Percentiles rank a stretch among this genome's conserved stretches.
Conservation (phyloP, 2,888 invertebrate species). For the Eristalis tenax region DNA sequence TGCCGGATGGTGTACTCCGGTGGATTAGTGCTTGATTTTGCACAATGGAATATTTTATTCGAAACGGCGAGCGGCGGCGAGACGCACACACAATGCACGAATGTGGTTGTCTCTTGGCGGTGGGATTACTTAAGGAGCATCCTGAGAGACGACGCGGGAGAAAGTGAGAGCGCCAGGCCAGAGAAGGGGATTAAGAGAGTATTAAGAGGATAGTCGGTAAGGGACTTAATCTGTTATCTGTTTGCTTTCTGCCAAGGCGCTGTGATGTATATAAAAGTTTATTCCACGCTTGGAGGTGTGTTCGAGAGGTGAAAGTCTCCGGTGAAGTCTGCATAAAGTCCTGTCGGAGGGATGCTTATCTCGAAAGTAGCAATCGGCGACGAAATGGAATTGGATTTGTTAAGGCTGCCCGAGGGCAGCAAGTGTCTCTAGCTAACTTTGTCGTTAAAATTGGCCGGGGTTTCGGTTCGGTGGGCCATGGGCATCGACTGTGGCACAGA, state of each 20-base stretch:
- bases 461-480: neutral
- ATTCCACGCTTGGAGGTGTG: neutral
- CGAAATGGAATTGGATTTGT: neutral
- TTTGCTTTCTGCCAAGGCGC: constrained; percentile 1
- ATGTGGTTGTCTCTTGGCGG: neutral
- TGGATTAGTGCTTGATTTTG: constrained; percentile 66
- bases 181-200: constrained; percentile 41
- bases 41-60: constrained; percentile 62
- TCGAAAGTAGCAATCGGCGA: neutral
- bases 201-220: constrained; percentile 36
- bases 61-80: constrained; percentile 7
- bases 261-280: constrained; percentile 15
- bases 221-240: constrained; percentile 51
- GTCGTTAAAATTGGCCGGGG: neutral
- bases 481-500: neutral
- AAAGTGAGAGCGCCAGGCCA: neutral
- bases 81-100: neutral
- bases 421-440: neutral
- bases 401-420: neutral
- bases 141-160: neutral
- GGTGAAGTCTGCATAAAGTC: neutral
- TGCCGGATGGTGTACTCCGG: constrained; percentile 51
- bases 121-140: constrained; percentile 50
- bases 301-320: neutral
- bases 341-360: neutral